phyloP scores from a whole-genome alignment of 2,113 vertebrate species.

The Trematomus loennbergii region DNA sequence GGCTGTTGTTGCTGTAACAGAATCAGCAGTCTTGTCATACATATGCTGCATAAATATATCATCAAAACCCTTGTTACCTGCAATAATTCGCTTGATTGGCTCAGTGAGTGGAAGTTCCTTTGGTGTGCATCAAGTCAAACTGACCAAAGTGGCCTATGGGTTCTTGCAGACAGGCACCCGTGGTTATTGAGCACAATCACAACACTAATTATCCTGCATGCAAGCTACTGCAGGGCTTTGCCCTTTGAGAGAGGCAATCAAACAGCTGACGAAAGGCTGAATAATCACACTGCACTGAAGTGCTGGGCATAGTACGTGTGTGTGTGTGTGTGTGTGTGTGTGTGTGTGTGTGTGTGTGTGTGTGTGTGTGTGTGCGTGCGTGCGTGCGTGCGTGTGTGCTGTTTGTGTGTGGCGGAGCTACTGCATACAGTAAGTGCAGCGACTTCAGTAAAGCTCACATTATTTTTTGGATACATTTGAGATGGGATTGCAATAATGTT shows the following conservation, averaged over 20 bases:
- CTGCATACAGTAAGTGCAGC: conserved; percentile 15
- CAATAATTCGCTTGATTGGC: conserved; percentile 79
- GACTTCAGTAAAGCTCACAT: conserved; percentile 24
- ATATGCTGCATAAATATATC: conserved; percentile 75
- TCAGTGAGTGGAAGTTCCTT: conserved; percentile 62
- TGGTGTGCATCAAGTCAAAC: conserved; percentile 73
- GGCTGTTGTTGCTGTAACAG: conserved; percentile 62
- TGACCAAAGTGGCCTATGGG: conserved; percentile 74
- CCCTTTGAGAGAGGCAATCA: conserved; percentile 84
- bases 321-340: neutral
- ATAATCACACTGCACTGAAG: conserved; percentile 77
- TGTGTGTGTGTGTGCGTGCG: conserved; percentile 2
- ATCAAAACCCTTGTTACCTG: conserved; percentile 76
- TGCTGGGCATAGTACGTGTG: conserved; percentile 45
- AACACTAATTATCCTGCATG: conserved; percentile 80
- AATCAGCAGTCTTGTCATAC: conserved; percentile 77
- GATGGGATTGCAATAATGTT: neutral
- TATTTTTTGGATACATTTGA: conserved; percentile 6
- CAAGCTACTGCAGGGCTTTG: conserved; percentile 78
- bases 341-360: neutral
- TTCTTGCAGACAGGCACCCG: conserved; percentile 62
- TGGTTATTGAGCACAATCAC: conserved; percentile 76
- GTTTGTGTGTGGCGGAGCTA: neutral
- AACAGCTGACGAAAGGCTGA: conserved; percentile 81
- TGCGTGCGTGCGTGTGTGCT: neutral